phyloP scores from a whole-genome alignment of 2,797 vertebrate species.

The Rhincodon typus region DNA sequence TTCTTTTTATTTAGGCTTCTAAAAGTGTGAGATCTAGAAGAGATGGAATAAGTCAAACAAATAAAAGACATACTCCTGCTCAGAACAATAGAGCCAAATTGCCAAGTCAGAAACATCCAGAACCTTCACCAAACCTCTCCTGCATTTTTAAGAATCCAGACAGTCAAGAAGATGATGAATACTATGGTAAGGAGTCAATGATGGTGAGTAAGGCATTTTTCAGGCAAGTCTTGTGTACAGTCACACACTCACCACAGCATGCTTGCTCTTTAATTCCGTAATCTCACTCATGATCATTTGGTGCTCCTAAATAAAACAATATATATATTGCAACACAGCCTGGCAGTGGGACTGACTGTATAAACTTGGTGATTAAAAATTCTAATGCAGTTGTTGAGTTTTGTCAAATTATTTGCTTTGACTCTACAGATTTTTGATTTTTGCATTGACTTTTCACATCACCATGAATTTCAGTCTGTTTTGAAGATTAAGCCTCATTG shows the following conservation, averaged over 20 bases:
- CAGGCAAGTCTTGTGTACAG: neutral
- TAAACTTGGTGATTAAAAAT: neutral
- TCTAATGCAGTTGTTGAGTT: neutral
- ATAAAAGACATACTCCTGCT: neutral
- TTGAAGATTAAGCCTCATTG: neutral
- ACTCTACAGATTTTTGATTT: neutral
- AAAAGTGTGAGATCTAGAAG: neutral
- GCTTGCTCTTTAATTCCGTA: neutral
- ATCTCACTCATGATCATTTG: neutral
- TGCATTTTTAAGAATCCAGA: constrained; percentile 46
- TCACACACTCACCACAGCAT: neutral
- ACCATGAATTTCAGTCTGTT: neutral
- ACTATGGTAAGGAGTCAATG: constrained; percentile 55
- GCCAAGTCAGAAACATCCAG: neutral
- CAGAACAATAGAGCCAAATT: constrained; percentile 41
- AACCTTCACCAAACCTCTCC: constrained; percentile 49
- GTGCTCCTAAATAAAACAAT: neutral
- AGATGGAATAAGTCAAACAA: neutral
- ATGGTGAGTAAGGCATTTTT: neutral
- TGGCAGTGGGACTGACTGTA: neutral
- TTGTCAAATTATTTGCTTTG: neutral
- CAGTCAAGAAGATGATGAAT: constrained; percentile 49
- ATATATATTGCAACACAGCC: neutral
- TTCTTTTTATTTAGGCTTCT: neutral
- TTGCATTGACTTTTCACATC: no score